These are phyloP conservation scores for Myotis myotis DNA, from an alignment of 2,797 vertebrate genomes.

Conservation along the genomic window DNA sequence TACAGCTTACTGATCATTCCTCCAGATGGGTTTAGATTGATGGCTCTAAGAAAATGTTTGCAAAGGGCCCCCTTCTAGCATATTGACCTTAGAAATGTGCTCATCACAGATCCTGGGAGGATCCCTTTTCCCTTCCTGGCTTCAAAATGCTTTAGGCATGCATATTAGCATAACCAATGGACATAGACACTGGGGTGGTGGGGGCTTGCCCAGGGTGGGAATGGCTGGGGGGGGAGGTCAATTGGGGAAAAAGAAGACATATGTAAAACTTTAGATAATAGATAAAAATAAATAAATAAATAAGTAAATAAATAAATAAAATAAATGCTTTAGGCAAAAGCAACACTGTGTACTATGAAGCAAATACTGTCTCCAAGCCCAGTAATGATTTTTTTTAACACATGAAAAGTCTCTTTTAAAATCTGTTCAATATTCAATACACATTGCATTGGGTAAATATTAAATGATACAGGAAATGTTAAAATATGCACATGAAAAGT, in stretches of 20 bases:
- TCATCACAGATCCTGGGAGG: not conserved
- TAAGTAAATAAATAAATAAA: no score
- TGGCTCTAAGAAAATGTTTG: not conserved
- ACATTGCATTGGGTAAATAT: not conserved
- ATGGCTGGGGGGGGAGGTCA: no score
- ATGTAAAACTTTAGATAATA: no score
- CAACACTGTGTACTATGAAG: not conserved
- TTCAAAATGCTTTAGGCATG: not conserved
- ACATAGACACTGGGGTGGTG: no score
- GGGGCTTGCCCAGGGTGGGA: no score
- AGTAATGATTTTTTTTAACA: not conserved
- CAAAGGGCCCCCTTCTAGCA: not conserved
- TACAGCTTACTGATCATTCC: not conserved
- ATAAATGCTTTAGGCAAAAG: not conserved
- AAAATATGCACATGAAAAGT: not conserved
- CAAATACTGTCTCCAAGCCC: not conserved
- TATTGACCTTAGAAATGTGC: not conserved
- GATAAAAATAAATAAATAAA: no score
- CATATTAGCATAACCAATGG: no score
- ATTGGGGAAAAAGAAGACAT: no score
- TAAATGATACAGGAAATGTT: not conserved
- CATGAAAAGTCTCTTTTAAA: not conserved
- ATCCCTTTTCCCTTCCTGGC: not conserved
- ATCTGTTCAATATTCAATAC: not conserved
- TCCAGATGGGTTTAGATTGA: constrained; percentile 48